Evolutionary conservation across 2,113 vertebrate genomes (phyloP), one percentile per base, ranked within the genome.

Genomic region (Mystacornis crossleyi): DNA sequence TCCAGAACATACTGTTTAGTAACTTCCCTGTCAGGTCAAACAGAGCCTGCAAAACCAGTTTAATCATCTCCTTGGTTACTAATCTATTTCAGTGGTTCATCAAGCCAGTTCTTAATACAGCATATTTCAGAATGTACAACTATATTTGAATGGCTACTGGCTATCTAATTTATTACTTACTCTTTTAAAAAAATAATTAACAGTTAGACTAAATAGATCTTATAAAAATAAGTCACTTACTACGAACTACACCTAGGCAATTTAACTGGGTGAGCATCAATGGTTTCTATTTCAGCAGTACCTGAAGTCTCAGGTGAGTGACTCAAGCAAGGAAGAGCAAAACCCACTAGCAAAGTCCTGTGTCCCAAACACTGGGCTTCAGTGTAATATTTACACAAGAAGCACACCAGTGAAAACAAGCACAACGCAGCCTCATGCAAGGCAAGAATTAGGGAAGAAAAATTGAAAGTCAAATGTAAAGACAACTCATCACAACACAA

Each of bases 11-110:
- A 42, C 34, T 78, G 45, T 81, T 86, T 50, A 66, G 72, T 67
- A 89, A 89, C 84, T 91, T 91, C 69, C 70, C 70, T 72, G 43
- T 61, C 89, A 94, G 83, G 86, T 81, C 87, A 92, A 95, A 89
- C 61, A 74, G 74, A 96, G 95, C 94, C 89, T 96, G 94, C n/a
- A 91, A 95, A 97, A 96, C 93, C 93, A 94, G 96, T 97, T 96
- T 89, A 91, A 95, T 94, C 65, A 95, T 93, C 94, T 97, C 91
- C 91, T 89, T 84, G 45, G 86, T 85, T 91, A 96, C 89, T 87
- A 77, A 94, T 91, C 91, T 90, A 84, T 78, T 95, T 78, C 80
- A 95, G 61, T 65, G 36, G 72, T 74, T 94, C 86, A 95, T 95
- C 83, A 86, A 89, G 69, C 40, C 55, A 77, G 79, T 24, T 79